phyloP scores from a whole-genome alignment of 2,113 vertebrate species.

The Gavia stellata region DNA sequence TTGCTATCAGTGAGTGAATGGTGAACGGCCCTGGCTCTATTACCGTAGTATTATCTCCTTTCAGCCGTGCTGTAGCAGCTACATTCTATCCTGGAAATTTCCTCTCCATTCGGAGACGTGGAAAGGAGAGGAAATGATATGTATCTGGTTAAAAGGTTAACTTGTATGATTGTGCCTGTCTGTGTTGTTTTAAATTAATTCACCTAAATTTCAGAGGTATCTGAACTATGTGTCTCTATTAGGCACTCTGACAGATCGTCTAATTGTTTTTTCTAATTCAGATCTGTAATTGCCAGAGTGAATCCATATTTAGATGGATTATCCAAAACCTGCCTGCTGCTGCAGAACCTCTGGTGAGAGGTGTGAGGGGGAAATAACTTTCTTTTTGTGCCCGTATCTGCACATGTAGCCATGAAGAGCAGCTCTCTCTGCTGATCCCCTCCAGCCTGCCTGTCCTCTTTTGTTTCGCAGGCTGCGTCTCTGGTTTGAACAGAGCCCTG shows the following conservation, averaged over 20 bases:
- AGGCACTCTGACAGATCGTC: background rate
- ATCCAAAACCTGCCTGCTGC: background rate
- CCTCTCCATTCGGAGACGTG: rapidly evolving
- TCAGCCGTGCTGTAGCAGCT: background rate
- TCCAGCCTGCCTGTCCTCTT: background rate
- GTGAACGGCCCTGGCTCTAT: too few relatives aligned
- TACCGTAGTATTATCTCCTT: rapidly evolving
- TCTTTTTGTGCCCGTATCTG: background rate
- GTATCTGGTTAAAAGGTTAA: background rate
- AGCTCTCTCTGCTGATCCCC: background rate
- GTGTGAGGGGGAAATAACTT: background rate
- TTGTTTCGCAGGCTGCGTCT: background rate
- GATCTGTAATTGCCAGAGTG: background rate
- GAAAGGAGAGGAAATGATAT: background rate
- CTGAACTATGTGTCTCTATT: background rate
- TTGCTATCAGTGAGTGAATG: rapidly evolving
- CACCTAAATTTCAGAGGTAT: background rate
- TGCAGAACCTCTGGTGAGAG: background rate
- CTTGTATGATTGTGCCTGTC: background rate
- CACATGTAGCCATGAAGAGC: background rate
- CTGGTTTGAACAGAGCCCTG: background rate
- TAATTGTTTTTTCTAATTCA: background rate
- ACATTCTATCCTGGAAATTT: background rate
- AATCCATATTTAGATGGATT: background rate
- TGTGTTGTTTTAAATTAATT: background rate